These are phyloP conservation scores for Drosophila peninsularis DNA, from an alignment of 2,888 invertebrate genomes.

Conservation along the genomic window DNA sequence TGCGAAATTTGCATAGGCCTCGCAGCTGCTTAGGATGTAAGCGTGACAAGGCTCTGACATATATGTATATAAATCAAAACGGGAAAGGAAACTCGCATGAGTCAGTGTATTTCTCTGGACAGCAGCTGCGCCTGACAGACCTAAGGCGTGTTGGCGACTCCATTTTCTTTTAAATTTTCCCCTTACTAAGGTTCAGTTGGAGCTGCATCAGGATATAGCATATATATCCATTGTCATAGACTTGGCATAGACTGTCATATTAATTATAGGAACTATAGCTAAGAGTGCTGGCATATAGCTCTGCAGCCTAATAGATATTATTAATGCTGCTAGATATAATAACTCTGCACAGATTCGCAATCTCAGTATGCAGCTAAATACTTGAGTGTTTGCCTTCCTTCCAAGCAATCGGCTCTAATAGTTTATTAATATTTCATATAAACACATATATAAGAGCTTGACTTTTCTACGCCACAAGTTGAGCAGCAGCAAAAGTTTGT, in stretches of 20 bases:
- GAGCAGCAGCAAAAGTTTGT: slow-evolving; percentile 49
- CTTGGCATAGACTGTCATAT: too few relatives aligned
- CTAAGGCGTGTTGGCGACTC: too few relatives aligned
- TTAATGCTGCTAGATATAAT: too few relatives aligned
- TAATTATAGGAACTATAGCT: too few relatives aligned
- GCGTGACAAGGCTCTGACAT: slow-evolving; percentile 23
- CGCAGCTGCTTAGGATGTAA: slow-evolving; percentile 56
- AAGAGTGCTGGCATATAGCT: too few relatives aligned
- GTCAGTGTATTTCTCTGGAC: too few relatives aligned
- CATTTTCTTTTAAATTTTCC: too few relatives aligned
- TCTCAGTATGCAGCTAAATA: not conserved
- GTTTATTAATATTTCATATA: not conserved
- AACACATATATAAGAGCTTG: not conserved
- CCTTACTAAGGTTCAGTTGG: too few relatives aligned
- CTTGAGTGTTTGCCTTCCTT: not conserved
- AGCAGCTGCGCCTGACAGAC: too few relatives aligned
- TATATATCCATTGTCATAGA: too few relatives aligned
- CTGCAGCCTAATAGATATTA: too few relatives aligned
- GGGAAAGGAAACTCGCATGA: not conserved
- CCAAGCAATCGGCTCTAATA: not conserved
- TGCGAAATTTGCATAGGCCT: slow-evolving; percentile 41
- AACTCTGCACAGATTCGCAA: not conserved
- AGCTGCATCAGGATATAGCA: too few relatives aligned
- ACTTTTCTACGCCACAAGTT: slow-evolving; percentile 8
- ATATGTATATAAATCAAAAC: slow-evolving; percentile 21